Evolutionary conservation across 2,888 invertebrate species (phyloP).

Genomic region (Cheilosia grossa): DNA sequence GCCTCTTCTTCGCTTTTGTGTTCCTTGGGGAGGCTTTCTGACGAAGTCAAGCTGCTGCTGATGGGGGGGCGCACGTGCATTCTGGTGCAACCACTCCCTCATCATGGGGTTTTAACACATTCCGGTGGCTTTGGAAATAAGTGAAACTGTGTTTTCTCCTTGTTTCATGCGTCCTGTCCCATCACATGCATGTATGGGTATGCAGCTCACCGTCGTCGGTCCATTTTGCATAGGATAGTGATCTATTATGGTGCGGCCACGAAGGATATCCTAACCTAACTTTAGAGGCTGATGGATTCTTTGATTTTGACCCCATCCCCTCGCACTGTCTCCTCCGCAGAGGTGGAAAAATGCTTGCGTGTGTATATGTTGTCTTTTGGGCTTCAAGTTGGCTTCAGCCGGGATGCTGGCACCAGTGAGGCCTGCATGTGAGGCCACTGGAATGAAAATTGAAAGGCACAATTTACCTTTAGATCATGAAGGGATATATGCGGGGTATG

Average conservation of each 20-base stretch:
- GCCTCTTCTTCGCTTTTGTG: conserved; percentile 32
- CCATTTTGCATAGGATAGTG: conserved; percentile 49
- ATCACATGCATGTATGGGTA: conserved; percentile 5
- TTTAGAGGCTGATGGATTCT: conserved; percentile 66
- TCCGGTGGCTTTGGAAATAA: conserved; percentile 53
- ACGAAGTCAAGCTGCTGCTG: conserved; percentile 44
- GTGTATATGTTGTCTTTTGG: conserved; percentile 47
- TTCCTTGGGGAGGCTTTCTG: conserved; percentile 46
- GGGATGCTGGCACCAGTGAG: conserved; percentile 29
- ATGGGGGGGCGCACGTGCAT: conserved; percentile 50
- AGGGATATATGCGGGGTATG: background rate
- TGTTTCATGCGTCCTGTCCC: conserved; percentile 57
- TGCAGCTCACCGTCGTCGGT: conserved; percentile 3
- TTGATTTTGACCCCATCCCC: conserved; percentile 47
- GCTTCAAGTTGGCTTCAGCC: conserved; percentile 53
- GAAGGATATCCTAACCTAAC: conserved; percentile 60
- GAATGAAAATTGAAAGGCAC: conserved; percentile 67
- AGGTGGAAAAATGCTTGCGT: conserved; percentile 1
- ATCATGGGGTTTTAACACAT: conserved; percentile 2
- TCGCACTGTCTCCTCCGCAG: background rate
- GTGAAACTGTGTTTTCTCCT: conserved; percentile 55
- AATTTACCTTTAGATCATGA: conserved; percentile 17
- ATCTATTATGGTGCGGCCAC: conserved; percentile 68
- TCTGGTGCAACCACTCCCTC: conserved; percentile 18
- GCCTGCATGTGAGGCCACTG: conserved; percentile 38